Base-by-base conservation (phyloP, 23 tunicate genomes). In the Phallusia fumigata region DNA sequence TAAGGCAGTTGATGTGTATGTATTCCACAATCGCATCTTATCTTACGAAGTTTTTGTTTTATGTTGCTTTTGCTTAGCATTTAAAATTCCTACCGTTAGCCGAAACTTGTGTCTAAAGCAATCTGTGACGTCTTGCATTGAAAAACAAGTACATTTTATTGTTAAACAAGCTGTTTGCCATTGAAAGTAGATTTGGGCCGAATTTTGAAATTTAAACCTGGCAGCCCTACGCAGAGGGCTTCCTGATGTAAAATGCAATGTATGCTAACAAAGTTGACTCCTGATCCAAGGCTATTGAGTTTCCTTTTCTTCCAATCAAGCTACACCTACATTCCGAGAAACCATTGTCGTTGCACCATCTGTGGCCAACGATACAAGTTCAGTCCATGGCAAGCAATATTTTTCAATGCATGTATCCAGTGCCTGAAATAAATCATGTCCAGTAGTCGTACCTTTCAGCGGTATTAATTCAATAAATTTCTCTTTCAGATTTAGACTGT, bases 391-490 rank as follows among this genome's bases (percentile, higher is more conserved):
- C 31, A 81, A 81, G 65, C 81, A 51, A 49, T 75, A 31, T 51
- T 69, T 34, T 53, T 81, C 90, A 0, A 87, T 19, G 83, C 85
- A 86, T 36, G 36, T 86, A 79, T 79, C 84, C 79, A 86, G 53
- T 21, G 50, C 89, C 28, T 69, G 84, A 86, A 86, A 79, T 69
- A 86, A 30, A 64, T 80, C 75, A 12, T 47, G 6, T 44, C 89
- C 89, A 79, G 90, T 87, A 18, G 81, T 75, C 49, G 90, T 87
- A 34, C 86, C 85, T 58, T 87, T 81, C 81, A 87, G 24, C 73
- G 90, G 90, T 75, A 81, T 75, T 74, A 87, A 87, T 64, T 87
- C 90, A 65, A 87, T 53, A 52, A 87, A 81, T 58, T 87, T 86
- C 78, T 86, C 90, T 5, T 76, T 81, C 33, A 81, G 36, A 76